Percentiles rank a stretch among this genome's conserved stretches.
These are phyloP conservation scores for Lacerta bilineata DNA, from an alignment of 2,797 vertebrate genomes.

Conservation along the genomic window DNA sequence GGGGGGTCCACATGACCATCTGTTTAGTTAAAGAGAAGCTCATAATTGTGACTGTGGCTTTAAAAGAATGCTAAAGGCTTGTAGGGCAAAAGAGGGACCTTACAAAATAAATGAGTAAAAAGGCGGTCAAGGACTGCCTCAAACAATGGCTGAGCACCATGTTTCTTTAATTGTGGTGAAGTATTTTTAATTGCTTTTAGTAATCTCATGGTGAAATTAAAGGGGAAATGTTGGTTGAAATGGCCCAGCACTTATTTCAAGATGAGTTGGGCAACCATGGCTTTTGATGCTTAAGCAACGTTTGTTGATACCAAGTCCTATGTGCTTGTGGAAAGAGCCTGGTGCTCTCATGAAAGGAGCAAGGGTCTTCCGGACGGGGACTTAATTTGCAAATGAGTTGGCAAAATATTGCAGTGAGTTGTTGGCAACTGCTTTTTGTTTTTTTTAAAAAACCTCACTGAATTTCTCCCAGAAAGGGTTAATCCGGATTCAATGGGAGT, in stretches of 20 bases:
- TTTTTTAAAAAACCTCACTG: no score
- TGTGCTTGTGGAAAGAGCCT: background rate
- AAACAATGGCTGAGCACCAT: background rate
- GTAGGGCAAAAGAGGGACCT: constrained; percentile 32
- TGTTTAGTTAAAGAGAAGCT: constrained; percentile 14
- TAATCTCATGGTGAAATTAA: background rate
- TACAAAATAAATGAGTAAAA: background rate
- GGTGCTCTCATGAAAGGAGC: background rate
- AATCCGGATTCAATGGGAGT: no score
- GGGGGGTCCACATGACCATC: background rate
- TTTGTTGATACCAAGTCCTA: background rate
- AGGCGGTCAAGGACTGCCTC: background rate
- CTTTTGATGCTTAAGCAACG: background rate
- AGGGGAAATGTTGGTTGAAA: background rate
- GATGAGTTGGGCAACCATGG: background rate
- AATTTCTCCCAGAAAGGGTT: no score
- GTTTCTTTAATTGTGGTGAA: background rate
- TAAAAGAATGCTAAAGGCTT: constrained; percentile 36
- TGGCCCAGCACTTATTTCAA: background rate
- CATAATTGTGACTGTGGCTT: rapidly evolving
- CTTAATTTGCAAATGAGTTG: no score
- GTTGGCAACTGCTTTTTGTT: no score
- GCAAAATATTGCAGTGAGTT: no score
- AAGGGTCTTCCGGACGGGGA: background rate
- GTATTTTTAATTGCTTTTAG: background rate